phyloP scores from a whole-genome alignment of 2,797 vertebrate species.

The Chromis chromis region DNA sequence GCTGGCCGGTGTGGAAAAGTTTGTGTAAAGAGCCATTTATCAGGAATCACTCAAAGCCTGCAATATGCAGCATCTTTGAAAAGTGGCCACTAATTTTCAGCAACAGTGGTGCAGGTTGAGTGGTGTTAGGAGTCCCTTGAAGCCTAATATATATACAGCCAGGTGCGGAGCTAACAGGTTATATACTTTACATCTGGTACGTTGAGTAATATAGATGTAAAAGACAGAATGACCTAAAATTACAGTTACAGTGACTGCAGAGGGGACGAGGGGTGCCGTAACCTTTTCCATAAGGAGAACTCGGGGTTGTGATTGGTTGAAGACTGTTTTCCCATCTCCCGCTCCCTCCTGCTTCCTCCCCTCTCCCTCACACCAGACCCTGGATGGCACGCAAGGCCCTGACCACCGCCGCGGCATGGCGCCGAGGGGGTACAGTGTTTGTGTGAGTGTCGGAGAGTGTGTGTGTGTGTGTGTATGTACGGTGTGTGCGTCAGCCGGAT shows the following conservation, averaged over 20 bases:
- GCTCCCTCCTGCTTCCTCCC: conserved; percentile 37
- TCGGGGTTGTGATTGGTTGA: conserved; percentile 59
- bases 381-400: conserved; percentile 75
- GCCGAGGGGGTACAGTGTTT: conserved; percentile 66
- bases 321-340: conserved; percentile 62
- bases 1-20: conserved; percentile 29
- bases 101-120: conserved; percentile 12
- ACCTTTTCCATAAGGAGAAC: conserved; percentile 75
- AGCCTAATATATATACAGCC: conserved; percentile 31
- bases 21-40: conserved; percentile 31
- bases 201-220: conserved; percentile 61
- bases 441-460: conserved; percentile 19
- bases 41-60: conserved; percentile 26
- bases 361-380: conserved; percentile 51
- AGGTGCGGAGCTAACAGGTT: conserved; percentile 65
- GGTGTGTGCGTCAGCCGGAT: conserved; percentile 50
- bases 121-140: conserved; percentile 11
- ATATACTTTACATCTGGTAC: conserved; percentile 58
- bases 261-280: conserved; percentile 49
- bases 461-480: conserved; percentile 24
- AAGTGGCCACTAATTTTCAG: conserved; percentile 22
- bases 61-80: conserved; percentile 23
- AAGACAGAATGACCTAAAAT: conserved; percentile 58
- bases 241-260: conserved; percentile 49
- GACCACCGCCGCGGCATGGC: conserved; percentile 76